A percentile compares a stretch with the other conserved stretches of the same genome.
Evolutionary conservation across 2,113 vertebrate species (phyloP).

Genomic region (Litocranius walleri): DNA sequence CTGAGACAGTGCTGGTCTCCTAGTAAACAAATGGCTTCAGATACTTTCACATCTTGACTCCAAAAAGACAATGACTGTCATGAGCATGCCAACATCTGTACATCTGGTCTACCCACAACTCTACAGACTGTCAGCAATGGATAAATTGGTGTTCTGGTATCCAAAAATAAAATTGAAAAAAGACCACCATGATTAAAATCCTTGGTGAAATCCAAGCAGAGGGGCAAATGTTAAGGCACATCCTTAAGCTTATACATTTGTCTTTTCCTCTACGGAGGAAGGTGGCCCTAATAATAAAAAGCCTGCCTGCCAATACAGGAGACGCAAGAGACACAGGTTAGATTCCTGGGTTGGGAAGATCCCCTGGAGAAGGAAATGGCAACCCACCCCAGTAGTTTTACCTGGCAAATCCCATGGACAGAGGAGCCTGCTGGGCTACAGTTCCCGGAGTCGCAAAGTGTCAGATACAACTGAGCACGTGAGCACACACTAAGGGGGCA

Average conservation of each 20-base stretch:
- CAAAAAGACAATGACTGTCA: neutral
- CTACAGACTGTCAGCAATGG: neutral
- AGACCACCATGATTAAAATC: neutral
- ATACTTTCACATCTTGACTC: neutral
- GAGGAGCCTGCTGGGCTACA: neutral
- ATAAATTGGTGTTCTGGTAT: neutral
- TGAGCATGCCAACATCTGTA: accelerated
- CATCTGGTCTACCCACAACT: neutral
- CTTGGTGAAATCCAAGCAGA: neutral
- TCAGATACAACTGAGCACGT: neutral
- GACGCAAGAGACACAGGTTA: neutral
- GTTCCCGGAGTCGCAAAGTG: neutral
- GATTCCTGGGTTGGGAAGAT: neutral
- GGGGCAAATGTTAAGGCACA: neutral
- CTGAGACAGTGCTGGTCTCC: neutral
- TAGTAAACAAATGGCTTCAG: neutral
- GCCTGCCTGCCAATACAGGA: neutral
- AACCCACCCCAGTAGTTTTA: neutral
- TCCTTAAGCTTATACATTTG: neutral
- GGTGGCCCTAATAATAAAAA: neutral
- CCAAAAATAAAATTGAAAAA: neutral
- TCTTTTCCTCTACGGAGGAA: neutral
- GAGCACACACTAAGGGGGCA: neutral
- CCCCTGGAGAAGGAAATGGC: neutral
- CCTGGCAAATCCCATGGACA: neutral